Evolutionary conservation across 2,797 vertebrate genomes (phyloP), one percentile per base, ranked within the genome.

Genomic region (Perodicticus potto): DNA sequence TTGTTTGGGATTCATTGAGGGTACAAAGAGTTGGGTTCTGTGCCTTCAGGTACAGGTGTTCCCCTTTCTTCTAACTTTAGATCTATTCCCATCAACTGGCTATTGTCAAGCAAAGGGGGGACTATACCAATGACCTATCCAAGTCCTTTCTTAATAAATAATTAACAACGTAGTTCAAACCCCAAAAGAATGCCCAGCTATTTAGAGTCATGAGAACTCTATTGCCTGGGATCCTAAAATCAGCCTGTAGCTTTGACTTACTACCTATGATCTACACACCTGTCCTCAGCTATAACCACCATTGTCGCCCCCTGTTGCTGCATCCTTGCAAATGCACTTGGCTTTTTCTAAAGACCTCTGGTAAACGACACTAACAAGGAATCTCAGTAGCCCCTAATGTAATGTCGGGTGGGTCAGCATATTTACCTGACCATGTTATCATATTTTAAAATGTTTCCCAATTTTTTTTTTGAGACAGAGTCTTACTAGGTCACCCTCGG

Each of bases 401-500:
- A 45, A 63, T 59, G 34, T 70, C 27, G 49, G 55, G 49, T 45
- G 1, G 23, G 5, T 22, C 37, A 49, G 13, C 10, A 1, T 76
- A 53, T 69, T 86, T 92, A 76, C 76, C 61, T 86, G 53, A 67
- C 73, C 49, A 40, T 70, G 29, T 81, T 81, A 43, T 1, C 57
- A 5, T 86, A 25, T 40, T 59, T 59, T 86, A 85, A 82, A 82
- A 76, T 73, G 3, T 74, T 74, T 45, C 69, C 40, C 9, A 7
- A 1, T 43, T 43, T 43, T 43, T 43, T 43, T 43, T 43, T 43
- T 43, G 43, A 43, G 43, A 43, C 43, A 43, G 40, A 43, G 43
- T 43, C 43, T 43, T 8, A 43, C 43, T 43, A 43, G 7, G 43
- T 43, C 43, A 43, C 43, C 43, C 43, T 43, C 9, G n/a, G 43